These are phyloP conservation scores for Scylla paramamosain DNA, from an alignment of 1,140 invertebrate genomes.

Conservation along the genomic window DNA sequence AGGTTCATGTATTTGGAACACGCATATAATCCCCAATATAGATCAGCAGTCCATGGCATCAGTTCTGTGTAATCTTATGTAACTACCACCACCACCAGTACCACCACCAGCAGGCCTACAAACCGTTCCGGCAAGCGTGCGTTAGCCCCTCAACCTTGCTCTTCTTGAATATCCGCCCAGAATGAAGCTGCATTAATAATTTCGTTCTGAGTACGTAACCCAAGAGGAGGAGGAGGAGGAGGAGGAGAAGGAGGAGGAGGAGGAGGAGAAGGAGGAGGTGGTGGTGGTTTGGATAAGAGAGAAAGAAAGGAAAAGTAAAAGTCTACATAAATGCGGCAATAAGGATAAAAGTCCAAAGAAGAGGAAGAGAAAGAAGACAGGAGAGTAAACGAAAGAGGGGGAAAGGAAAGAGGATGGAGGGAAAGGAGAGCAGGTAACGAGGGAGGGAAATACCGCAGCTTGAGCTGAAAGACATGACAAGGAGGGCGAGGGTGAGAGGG, in stretches of 20 bases:
- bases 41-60: no score
- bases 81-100: neutral
- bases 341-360: neutral
- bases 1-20: no score
- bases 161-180: conserved; percentile 49
- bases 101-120: neutral
- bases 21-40: no score
- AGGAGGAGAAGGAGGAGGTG: neutral
- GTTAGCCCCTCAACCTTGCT: neutral
- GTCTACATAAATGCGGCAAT: no score
- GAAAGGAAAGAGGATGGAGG: neutral
- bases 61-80: no score
- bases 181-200: conserved; percentile 58
- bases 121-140: neutral
- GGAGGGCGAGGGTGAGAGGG: neutral
- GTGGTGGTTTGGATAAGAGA: no score
- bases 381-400: neutral
- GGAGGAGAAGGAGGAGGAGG: neutral
- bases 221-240: neutral
- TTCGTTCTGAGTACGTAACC: conserved; percentile 47
- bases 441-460: neutral
- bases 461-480: neutral
- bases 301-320: no score
- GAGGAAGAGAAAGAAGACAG: neutral
- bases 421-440: neutral